Evolutionary conservation across 2,888 invertebrate species (phyloP), one percentile per base, ranked within the genome.

Genomic region (Epistrophella euchroma): DNA sequence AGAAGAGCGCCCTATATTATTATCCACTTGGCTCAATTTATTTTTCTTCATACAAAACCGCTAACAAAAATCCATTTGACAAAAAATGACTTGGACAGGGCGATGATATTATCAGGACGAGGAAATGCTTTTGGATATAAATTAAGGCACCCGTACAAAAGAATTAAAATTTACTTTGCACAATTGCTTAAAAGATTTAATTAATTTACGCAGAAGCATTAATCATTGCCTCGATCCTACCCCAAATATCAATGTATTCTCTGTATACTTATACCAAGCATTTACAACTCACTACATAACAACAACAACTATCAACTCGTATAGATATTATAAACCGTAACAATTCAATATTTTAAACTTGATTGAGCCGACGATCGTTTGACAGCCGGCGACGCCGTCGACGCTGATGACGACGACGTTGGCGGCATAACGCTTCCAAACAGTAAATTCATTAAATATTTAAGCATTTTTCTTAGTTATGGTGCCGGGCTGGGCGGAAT

Each of bases 401-500:
- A 74, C 40, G 71, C 68, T 7, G 50, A 70, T 22, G 78, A 58
- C 62, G 79, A 66, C 50, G 83, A 74, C 47, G 74, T 19, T 82
- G 86, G 86, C 86, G 86, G 86, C 82, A 86, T 74, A 71, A 82
- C 86, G 82, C 77, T 86, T 70, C 72, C 68, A 62, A 84, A 91
- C 79, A 91, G 91, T 90, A 92, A 91, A 91, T 91, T 91, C 90
- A 92, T 89, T 90, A 91, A 91, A 90, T 91, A 91, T 90, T 91
- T 91, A 90, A 91, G 90, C 92, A 92, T 92, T 90, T 90, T 91
- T 89, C 91, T 92, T 91, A 92, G 91, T 91, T 92, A 93, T 90
- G 93, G 93, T 80, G 93, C 93, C 86, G 93, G 93, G 88, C 93
- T 93, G 28, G 93, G 93, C 78, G 93, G 93, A 73, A 93, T 90